Evolutionary conservation across 2,797 vertebrate genomes (phyloP).

Genomic region (Sebastes matsubarae): DNA sequence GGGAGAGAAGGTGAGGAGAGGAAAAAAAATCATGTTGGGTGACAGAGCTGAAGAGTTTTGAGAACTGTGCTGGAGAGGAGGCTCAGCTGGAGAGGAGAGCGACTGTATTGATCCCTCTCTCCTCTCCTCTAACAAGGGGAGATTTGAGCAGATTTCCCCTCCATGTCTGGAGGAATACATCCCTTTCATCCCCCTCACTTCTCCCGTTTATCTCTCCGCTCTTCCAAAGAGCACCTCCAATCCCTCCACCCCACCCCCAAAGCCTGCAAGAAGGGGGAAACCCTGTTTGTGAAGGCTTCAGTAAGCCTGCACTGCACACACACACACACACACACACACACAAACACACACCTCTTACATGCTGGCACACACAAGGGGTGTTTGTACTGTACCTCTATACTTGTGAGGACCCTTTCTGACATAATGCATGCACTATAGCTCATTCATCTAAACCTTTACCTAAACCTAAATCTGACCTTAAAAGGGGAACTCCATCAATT

Average conservation of each 20-base stretch:
- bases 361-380: neutral
- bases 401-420: neutral
- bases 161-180: slow-evolving; percentile 71
- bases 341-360: neutral
- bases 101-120: slow-evolving; percentile 59
- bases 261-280: slow-evolving; percentile 61
- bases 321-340: slow-evolving; percentile 13
- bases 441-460: neutral
- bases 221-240: slow-evolving; percentile 69
- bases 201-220: slow-evolving; percentile 75
- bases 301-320: slow-evolving; percentile 56
- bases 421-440: neutral
- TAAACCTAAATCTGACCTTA: neutral
- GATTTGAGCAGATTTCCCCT: slow-evolving; percentile 78
- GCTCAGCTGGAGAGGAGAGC: slow-evolving; percentile 59
- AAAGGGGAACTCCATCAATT: neutral
- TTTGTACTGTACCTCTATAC: neutral
- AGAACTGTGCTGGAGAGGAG: slow-evolving; percentile 24
- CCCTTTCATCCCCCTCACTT: slow-evolving; percentile 74
- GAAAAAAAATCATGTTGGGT: neutral
- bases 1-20: slow-evolving; percentile 18
- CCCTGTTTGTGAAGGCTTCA: slow-evolving; percentile 65
- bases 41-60: slow-evolving; percentile 4
- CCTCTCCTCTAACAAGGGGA: slow-evolving; percentile 76
- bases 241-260: slow-evolving; percentile 62